Evolutionary conservation across 2,797 vertebrate species (phyloP).

Genomic region (Rhodeus uyekii): DNA sequence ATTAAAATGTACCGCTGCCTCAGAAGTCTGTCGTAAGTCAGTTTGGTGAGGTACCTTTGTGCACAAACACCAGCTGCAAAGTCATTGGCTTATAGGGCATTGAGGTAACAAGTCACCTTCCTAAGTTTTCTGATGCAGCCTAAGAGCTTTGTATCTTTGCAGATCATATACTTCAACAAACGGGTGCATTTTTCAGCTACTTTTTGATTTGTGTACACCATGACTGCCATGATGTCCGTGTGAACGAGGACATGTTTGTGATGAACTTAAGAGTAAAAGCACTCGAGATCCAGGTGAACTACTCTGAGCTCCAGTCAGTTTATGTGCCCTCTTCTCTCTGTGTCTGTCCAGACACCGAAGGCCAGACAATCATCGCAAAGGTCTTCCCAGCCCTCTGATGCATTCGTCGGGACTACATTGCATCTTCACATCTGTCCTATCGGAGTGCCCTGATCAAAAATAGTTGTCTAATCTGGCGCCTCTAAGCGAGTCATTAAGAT

Average conservation of each 20-base stretch:
- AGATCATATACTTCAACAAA: no score
- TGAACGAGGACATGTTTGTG: neutral
- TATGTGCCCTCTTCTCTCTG: neutral
- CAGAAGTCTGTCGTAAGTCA: no score
- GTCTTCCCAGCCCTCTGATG: neutral
- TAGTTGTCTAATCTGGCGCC: neutral
- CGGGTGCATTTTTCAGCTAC: no score
- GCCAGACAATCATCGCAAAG: neutral
- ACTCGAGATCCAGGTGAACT: neutral
- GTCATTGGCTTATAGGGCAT: no score
- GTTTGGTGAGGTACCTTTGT: no score
- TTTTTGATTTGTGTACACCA: neutral
- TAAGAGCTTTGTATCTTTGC: no score
- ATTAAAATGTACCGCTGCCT: no score
- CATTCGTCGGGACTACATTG: neutral
- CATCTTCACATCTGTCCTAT: neutral
- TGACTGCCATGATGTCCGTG: neutral
- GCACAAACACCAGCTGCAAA: no score
- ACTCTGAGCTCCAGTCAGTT: neutral
- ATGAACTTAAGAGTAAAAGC: neutral
- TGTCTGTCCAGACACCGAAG: neutral
- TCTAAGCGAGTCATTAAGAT: neutral
- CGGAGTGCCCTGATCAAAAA: neutral
- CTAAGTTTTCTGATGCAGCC: no score
- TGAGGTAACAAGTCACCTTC: no score